Evolutionary conservation across 2,888 invertebrate genomes (phyloP).

Genomic region (Isoperla grammatica): DNA sequence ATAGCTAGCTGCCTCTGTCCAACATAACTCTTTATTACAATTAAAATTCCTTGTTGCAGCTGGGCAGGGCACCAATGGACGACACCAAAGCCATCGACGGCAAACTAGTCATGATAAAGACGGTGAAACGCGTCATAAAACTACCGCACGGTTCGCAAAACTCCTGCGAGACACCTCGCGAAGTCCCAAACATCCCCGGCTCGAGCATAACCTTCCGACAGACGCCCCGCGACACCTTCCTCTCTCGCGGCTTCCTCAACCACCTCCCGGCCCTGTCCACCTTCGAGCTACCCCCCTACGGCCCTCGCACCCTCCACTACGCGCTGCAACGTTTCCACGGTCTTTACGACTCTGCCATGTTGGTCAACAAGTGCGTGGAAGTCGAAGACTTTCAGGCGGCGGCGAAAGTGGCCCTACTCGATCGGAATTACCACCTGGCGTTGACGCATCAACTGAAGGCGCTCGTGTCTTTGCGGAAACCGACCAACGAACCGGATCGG

Average conservation of each 20-base stretch:
- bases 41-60: slow-evolving; percentile 34
- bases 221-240: slow-evolving; percentile 37
- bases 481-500: neutral
- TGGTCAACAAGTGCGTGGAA: slow-evolving; percentile 40
- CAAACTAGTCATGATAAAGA: slow-evolving; percentile 61
- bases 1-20: too few relatives aligned
- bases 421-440: slow-evolving; percentile 43
- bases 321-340: slow-evolving; percentile 44
- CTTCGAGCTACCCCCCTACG: slow-evolving; percentile 40
- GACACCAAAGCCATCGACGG: slow-evolving; percentile 53
- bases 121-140: slow-evolving; percentile 65
- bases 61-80: slow-evolving; percentile 52
- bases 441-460: slow-evolving; percentile 44
- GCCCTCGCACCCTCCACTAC: slow-evolving; percentile 43
- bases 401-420: slow-evolving; percentile 44
- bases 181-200: slow-evolving; percentile 43
- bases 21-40: too few relatives aligned
- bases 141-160: slow-evolving; percentile 49
- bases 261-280: slow-evolving; percentile 36
- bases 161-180: slow-evolving; percentile 42
- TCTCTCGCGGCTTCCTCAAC: neutral
- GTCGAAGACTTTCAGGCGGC: slow-evolving; percentile 46
- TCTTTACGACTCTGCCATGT: slow-evolving; percentile 39
- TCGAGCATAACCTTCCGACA: slow-evolving; percentile 42
- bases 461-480: slow-evolving; percentile 31